Percentiles rank a stretch among this genome's conserved stretches.
Evolutionary conservation across 2,888 invertebrate species (phyloP).

Genomic region (Pyralis farinalis): DNA sequence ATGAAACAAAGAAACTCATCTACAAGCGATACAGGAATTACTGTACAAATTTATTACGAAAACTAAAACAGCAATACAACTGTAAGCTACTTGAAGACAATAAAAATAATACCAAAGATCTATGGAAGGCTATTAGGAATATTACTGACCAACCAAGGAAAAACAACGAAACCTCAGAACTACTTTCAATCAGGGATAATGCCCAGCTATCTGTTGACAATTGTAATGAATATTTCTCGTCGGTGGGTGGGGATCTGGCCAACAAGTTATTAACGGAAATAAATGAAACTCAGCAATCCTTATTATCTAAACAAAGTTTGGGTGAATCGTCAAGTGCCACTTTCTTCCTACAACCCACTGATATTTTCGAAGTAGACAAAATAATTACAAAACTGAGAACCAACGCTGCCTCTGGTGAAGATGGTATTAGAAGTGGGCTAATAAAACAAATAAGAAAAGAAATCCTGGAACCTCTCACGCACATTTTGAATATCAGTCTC

Average conservation of each 20-base stretch:
- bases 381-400: constrained; percentile 1
- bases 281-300: not conserved
- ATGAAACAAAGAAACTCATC: not conserved
- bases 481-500: constrained; percentile 10
- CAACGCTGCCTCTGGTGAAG: constrained; percentile 1
- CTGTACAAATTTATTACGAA: not conserved
- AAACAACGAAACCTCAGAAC: not conserved
- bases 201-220: constrained; percentile 1
- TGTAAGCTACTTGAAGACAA: not conserved
- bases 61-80: constrained; percentile 5
- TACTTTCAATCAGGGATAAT: not conserved
- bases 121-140: constrained; percentile 5
- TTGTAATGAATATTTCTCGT: constrained; percentile 8
- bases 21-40: constrained; percentile 6
- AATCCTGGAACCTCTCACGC: not conserved
- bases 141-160: not conserved
- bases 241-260: constrained; percentile 2
- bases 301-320: not conserved
- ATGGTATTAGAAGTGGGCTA: not conserved
- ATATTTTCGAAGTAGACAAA: constrained; percentile 2
- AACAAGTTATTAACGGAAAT: not conserved
- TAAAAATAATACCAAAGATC: constrained; percentile 2
- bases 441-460: not conserved
- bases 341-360: constrained; percentile 3
- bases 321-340: not conserved